A percentile compares a stretch with the other conserved stretches of the same genome.
These are phyloP conservation scores for Cossypha heuglini DNA, from an alignment of 2,797 vertebrate species.

Conservation along the genomic window DNA sequence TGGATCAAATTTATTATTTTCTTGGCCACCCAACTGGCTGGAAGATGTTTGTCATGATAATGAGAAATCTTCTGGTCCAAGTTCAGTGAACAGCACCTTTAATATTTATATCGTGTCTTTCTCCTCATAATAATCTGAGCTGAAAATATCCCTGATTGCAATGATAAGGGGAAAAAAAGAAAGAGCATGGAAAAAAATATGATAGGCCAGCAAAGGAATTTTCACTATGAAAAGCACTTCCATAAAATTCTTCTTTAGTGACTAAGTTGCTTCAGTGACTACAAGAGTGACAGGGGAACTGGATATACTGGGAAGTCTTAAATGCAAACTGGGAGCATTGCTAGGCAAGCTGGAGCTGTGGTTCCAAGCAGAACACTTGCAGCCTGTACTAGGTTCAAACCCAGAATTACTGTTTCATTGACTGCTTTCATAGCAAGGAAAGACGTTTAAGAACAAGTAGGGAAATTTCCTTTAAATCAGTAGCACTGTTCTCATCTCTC, in stretches of 20 bases:
- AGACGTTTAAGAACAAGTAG: neutral
- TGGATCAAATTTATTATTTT: constrained; percentile 60
- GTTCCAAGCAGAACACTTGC: neutral
- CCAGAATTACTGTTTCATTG: neutral
- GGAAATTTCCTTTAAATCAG: neutral
- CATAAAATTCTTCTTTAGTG: neutral
- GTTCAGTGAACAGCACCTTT: neutral
- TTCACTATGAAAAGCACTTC: neutral
- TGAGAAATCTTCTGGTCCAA: constrained; percentile 1
- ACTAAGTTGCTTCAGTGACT: neutral
- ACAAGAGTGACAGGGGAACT: neutral
- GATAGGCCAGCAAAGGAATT: neutral
- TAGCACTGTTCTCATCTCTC: neutral
- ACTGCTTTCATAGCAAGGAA: neutral
- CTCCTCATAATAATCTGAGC: neutral
- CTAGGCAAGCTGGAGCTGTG: neutral
- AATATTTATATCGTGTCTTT: neutral
- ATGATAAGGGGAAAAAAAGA: neutral
- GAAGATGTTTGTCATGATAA: neutral
- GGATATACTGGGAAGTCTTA: neutral
- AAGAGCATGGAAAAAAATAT: neutral
- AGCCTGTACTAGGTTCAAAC: neutral
- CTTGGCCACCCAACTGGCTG: constrained; percentile 42
- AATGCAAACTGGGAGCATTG: neutral
- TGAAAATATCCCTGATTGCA: neutral